Base-by-base conservation (phyloP, 1,140 invertebrate species). In the Cherax destructor region DNA sequence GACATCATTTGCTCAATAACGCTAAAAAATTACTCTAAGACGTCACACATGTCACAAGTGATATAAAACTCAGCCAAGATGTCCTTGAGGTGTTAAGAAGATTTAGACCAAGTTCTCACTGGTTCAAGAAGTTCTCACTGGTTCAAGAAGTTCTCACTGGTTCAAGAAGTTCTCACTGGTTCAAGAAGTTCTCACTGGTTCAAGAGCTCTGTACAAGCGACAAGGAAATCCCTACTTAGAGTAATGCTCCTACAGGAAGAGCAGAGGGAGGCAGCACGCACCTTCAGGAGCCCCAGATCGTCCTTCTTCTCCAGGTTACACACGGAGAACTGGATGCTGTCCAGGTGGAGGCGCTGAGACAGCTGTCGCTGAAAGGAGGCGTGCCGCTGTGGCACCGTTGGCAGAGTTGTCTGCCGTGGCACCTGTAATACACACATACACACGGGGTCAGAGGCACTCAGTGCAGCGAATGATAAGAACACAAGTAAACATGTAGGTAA, bases 311-410 rank as follows among this genome's bases (percentile, higher is more conserved):
- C 96, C 89, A 97, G 94, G 93, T 96, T 96, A 94, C 96, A 97
- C 93, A 97, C 96, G 94, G 96, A 96, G 94, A 97, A 97, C 94
- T 97, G 96, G 91, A 97, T 96, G 78, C 96, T 96, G 13, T 96
- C 96, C 86, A 97, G 94, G 93, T 97, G 96, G 86, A 97, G 94
- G 0, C 96, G 95, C 94, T 97, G 96, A 0, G 97, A 97, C 59
- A 97, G 95, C 94, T 97, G 97, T 10, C 97, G 95, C 94, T 97
- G 97, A 93, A 97, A 97, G 81, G 96, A 96, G 94, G 97, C 96
- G 94, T 97, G 97, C 74, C 97, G 95, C 86, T 96, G 97, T 5
- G 97, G 97, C 0, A 97, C 97, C 24, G 97, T 97, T 10, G 97
- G 97, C 9, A 98, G 94, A 4, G 97, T 97, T 16, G 97, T 97